These are phyloP conservation scores for Polymixis flavicincta DNA, from an alignment of 2,888 invertebrate species.

Conservation along the genomic window DNA sequence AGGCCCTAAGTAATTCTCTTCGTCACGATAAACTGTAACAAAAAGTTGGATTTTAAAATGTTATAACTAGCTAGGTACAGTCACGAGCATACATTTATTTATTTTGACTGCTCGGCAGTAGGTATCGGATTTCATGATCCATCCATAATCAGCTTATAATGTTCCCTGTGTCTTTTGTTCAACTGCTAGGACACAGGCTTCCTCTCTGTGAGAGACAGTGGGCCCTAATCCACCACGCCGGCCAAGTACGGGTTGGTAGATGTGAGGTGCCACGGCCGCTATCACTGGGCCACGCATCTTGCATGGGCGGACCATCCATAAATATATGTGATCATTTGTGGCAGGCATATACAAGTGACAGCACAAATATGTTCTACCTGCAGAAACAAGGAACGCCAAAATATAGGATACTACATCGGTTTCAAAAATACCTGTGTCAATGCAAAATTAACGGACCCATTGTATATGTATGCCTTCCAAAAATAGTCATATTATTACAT, in stretches of 20 bases:
- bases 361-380: not conserved
- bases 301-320: too few relatives aligned
- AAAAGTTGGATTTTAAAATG: constrained; percentile 1
- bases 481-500: too few relatives aligned
- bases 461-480: too few relatives aligned
- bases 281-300: too few relatives aligned
- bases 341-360: not conserved
- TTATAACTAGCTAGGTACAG: not conserved
- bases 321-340: not conserved
- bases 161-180: too few relatives aligned
- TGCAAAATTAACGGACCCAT: not conserved
- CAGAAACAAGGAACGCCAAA: not conserved
- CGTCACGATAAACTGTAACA: not conserved
- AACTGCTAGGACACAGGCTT: too few relatives aligned
- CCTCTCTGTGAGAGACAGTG: too few relatives aligned
- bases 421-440: not conserved
- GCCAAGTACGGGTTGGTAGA: too few relatives aligned
- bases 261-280: too few relatives aligned
- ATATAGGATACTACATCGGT: too few relatives aligned
- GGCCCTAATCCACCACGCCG: too few relatives aligned
- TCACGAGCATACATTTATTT: not conserved
- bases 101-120: not conserved
- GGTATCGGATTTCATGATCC: not conserved
- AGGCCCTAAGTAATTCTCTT: not conserved
- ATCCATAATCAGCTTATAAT: too few relatives aligned